phyloP scores from a whole-genome alignment of 1,140 invertebrate species.

The Drosophila azteca region DNA sequence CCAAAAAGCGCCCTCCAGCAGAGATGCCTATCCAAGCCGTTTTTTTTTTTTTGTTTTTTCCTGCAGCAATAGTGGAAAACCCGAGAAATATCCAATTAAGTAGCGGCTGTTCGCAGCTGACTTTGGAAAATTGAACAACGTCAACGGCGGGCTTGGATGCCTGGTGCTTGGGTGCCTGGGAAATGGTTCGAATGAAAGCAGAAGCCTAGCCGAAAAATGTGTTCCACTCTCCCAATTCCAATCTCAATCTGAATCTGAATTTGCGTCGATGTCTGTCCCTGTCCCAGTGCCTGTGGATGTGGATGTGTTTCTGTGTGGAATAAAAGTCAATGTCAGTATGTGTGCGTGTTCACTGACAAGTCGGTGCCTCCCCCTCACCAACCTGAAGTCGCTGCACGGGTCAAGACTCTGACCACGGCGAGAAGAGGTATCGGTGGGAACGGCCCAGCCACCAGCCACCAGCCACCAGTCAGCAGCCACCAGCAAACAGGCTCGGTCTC shows the following conservation, averaged over 20 bases:
- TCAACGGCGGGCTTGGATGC: constrained; percentile 1
- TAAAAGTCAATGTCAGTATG: constrained; percentile 74
- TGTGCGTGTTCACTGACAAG: constrained; percentile 45
- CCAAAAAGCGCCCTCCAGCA: no score
- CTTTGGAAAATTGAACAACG: constrained; percentile 61
- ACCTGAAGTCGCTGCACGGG: constrained; percentile 1
- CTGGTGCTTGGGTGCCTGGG: neutral
- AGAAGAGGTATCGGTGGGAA: neutral
- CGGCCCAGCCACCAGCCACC: no score
- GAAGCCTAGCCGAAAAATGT: constrained; percentile 33
- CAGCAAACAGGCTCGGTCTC: neutral
- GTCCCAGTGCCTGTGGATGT: no score
- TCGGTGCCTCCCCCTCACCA: constrained; percentile 2
- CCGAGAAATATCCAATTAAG: constrained; percentile 72
- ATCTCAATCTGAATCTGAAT: no score
- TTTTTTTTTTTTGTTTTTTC: no score
- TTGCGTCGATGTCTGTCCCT: no score
- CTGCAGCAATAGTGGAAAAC: constrained; percentile 18
- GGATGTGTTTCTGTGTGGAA: constrained; percentile 15
- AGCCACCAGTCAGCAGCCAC: no score
- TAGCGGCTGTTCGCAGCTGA: constrained; percentile 69
- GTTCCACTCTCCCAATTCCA: no score
- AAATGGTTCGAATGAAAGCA: neutral
- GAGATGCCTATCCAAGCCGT: no score
- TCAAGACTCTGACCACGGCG: constrained; percentile 18